These are phyloP conservation scores for Calonectris borealis DNA, from an alignment of 2,113 vertebrate genomes.

Conservation along the genomic window DNA sequence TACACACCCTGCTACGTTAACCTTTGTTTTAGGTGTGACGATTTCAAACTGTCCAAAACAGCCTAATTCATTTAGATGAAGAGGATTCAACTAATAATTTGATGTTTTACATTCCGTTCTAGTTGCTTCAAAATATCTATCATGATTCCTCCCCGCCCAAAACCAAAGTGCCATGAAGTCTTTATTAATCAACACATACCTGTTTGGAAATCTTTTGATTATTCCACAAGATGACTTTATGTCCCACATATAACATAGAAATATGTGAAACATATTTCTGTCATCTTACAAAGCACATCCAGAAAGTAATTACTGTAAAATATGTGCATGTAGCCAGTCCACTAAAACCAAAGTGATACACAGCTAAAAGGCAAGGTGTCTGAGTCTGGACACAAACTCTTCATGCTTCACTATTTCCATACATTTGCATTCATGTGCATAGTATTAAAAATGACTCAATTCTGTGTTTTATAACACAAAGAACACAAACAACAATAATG, in stretches of 20 bases:
- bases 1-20: background rate
- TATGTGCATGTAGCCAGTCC: conserved; percentile 61
- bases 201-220: conserved; percentile 68
- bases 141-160: background rate
- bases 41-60: background rate
- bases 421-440: conserved; percentile 65
- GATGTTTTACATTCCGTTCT: conserved; percentile 51
- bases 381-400: conserved; percentile 53
- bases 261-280: conserved; percentile 73
- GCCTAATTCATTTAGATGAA: background rate
- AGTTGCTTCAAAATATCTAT: conserved; percentile 50
- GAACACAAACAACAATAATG: conserved; percentile 4
- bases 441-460: conserved; percentile 62
- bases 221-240: conserved; percentile 74
- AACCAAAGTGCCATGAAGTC: conserved; percentile 66
- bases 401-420: conserved; percentile 51
- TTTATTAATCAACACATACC: conserved; percentile 72
- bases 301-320: conserved; percentile 78
- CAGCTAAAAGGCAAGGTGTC: conserved; percentile 16
- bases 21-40: background rate
- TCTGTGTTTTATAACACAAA: conserved; percentile 40
- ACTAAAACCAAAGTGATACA: conserved; percentile 67
- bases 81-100: background rate
- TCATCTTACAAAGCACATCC: conserved; percentile 70
- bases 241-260: conserved; percentile 63